A percentile compares a stretch with the other conserved stretches of the same genome.
Conservation (phyloP, 2,113 vertebrate genomes). For the Gorilla gorilla region DNA sequence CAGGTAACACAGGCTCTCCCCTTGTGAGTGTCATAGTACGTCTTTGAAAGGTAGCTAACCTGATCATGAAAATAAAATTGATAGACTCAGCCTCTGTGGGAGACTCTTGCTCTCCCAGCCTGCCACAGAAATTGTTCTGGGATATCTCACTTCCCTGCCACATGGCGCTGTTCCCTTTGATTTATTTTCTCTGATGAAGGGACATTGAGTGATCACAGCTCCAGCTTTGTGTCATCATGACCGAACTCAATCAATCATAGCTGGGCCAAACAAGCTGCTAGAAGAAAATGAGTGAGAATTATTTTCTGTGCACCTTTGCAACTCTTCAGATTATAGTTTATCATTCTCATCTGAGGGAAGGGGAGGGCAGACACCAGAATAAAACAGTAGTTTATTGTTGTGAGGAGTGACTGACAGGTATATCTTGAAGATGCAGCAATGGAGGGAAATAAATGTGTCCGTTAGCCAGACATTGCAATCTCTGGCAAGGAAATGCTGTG, state of each 20-base stretch:
- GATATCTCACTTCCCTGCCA: background rate
- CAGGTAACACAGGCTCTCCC: background rate
- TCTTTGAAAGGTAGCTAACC: slow-evolving; percentile 56
- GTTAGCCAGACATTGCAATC: background rate
- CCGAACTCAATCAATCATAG: background rate
- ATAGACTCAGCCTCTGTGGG: slow-evolving; percentile 17
- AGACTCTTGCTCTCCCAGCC: background rate
- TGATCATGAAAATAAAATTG: background rate
- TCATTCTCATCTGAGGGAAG: background rate
- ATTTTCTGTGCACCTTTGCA: slow-evolving; percentile 26
- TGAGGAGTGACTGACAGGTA: background rate
- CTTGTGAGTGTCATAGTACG: background rate
- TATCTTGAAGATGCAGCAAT: background rate
- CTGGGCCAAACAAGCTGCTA: background rate
- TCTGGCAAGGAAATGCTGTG: slow-evolving; percentile 28
- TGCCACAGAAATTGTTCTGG: background rate
- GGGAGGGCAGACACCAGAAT: slow-evolving; percentile 27
- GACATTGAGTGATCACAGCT: background rate
- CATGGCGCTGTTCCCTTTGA: background rate
- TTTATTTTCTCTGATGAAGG: slow-evolving; percentile 45
- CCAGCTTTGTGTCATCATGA: background rate
- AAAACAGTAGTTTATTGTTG: background rate
- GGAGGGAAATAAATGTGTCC: background rate
- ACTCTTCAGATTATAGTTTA: slow-evolving; percentile 41
- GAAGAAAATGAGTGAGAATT: slow-evolving; percentile 56